These are phyloP conservation scores for Columbina picui DNA, from an alignment of 2,113 vertebrate species.

Conservation along the genomic window DNA sequence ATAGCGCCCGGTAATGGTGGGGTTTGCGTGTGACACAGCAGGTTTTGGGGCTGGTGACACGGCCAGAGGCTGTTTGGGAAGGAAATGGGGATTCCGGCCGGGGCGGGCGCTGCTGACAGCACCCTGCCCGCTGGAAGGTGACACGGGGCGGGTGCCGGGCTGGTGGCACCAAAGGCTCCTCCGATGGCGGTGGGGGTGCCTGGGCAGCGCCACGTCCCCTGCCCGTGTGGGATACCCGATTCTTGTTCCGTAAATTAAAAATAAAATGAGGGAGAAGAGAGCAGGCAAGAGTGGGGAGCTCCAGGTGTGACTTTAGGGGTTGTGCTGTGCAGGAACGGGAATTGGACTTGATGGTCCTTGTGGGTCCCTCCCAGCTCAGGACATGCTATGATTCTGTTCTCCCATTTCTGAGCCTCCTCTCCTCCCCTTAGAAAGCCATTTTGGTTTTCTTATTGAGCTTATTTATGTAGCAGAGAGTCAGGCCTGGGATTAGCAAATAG, in stretches of 20 bases:
- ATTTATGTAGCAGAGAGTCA: not conserved
- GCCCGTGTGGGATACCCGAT: fast-evolving
- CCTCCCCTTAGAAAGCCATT: not conserved
- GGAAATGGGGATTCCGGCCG: not conserved
- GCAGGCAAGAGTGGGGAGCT: not conserved
- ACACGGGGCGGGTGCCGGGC: fast-evolving
- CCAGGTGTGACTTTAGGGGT: not conserved
- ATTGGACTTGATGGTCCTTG: too few relatives aligned
- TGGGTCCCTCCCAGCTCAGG: too few relatives aligned
- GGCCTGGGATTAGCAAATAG: not conserved
- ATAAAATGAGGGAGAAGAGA: not conserved
- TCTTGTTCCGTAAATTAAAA: not conserved
- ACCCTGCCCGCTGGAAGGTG: not conserved
- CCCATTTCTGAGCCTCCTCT: not conserved
- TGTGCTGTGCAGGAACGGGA: too few relatives aligned
- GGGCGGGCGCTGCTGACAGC: not conserved
- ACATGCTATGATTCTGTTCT: not conserved
- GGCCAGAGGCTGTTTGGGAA: not conserved
- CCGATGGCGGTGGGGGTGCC: fast-evolving
- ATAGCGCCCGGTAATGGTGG: fast-evolving
- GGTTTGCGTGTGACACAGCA: not conserved
- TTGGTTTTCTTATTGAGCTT: not conserved
- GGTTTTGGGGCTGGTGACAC: not conserved
- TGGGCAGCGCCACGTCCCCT: not conserved
- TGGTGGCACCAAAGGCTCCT: not conserved